A percentile compares a stretch with the other conserved stretches of the same genome.
Conservation (phyloP, 2,888 invertebrate species). For the Escarpia spicata region DNA sequence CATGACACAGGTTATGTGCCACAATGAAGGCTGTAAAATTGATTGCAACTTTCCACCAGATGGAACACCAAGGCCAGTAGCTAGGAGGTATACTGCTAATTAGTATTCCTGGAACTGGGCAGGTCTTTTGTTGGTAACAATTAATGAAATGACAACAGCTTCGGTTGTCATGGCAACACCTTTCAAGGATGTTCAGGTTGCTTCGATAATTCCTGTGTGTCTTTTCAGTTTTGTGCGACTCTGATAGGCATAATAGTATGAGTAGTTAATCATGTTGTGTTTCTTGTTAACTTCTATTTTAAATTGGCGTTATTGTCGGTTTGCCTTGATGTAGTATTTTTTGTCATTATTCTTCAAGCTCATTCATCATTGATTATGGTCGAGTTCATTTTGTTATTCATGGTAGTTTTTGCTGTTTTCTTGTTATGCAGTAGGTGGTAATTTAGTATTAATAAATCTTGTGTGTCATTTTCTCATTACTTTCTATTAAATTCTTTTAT, state of each 20-base stretch:
- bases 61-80: neutral
- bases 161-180: neutral
- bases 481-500: neutral
- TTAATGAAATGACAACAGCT: neutral
- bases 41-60: neutral
- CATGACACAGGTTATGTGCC: neutral
- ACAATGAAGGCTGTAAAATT: neutral
- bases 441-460: too few species aligned
- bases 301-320: too few species aligned
- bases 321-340: too few species aligned
- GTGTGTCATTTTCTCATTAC: neutral
- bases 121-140: neutral
- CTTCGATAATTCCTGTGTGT: neutral
- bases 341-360: too few species aligned
- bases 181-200: neutral
- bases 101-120: neutral
- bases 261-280: neutral
- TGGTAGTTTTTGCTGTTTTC: too few species aligned
- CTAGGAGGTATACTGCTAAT: neutral
- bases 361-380: too few species aligned
- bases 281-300: too few species aligned
- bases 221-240: constrained; percentile 19
- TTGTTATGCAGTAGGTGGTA: too few species aligned
- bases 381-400: too few species aligned
- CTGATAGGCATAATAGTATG: constrained; percentile 31